phyloP scores from a whole-genome alignment of 2,888 invertebrate genomes.

The Gortyna flavago region DNA sequence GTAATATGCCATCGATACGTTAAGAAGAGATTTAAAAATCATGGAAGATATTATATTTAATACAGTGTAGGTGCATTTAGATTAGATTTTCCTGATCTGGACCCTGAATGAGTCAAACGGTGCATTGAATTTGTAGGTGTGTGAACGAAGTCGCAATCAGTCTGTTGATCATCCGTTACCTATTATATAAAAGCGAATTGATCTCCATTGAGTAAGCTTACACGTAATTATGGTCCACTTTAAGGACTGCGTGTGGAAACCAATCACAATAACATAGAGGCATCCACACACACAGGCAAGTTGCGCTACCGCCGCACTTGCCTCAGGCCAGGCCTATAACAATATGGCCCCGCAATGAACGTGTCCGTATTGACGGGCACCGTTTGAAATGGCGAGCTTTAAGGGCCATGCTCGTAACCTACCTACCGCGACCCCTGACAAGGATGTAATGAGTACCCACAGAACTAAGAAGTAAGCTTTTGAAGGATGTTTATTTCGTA shows the following conservation, averaged over 20 bases:
- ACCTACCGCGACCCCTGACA: too few species aligned
- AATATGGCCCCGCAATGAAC: not conserved
- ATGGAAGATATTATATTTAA: too few species aligned
- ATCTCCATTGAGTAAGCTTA: not conserved
- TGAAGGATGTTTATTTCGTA: not conserved
- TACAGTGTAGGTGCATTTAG: too few species aligned
- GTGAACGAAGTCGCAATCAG: not conserved
- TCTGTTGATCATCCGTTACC: not conserved
- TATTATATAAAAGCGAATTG: not conserved
- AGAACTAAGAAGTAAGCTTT: not conserved
- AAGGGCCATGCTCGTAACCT: too few species aligned
- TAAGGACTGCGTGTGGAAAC: too few species aligned
- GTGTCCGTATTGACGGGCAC: too few species aligned
- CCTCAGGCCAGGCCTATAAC: not conserved
- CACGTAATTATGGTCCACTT: too few species aligned
- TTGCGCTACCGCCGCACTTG: not conserved
- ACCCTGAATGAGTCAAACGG: not conserved
- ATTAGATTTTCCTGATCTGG: not conserved
- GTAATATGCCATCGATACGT: not conserved
- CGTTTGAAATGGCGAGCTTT: too few species aligned
- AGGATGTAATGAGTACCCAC: too few species aligned
- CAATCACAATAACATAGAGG: not conserved
- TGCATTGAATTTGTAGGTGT: too few species aligned
- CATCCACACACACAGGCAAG: not conserved
- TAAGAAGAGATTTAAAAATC: not conserved